phyloP scores from a whole-genome alignment of 2,888 invertebrate genomes.

The Ischnura elegans region DNA sequence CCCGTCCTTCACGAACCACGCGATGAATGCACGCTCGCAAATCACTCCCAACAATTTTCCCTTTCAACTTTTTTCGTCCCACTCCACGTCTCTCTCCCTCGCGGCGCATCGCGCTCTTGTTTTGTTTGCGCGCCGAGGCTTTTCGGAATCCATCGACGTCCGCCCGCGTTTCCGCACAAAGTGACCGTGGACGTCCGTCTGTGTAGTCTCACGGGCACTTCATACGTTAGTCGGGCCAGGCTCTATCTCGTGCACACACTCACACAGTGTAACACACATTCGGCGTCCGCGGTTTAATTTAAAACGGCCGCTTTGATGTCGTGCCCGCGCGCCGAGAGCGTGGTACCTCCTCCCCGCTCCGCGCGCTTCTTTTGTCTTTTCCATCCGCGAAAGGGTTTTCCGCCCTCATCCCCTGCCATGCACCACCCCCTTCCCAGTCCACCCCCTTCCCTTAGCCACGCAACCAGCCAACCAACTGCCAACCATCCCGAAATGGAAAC shows the following conservation, averaged over 20 bases:
- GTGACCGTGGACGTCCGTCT: not conserved
- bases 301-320: conserved; percentile 17
- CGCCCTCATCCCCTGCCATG: not conserved
- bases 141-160: not conserved
- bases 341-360: not conserved
- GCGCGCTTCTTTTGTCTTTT: not conserved
- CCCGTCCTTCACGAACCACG: not conserved
- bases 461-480: not conserved
- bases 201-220: not conserved
- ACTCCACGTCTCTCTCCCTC: not conserved
- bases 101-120: not conserved
- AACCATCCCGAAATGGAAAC: not conserved
- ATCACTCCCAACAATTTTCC: conserved; percentile 5
- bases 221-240: not conserved
- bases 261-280: too few species aligned
- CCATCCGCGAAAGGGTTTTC: not conserved
- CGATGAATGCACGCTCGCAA: not conserved
- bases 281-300: conserved; percentile 9
- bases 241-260: not conserved
- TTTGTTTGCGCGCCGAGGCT: not conserved
- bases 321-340: not conserved
- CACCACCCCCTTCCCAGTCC: not conserved
- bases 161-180: not conserved
- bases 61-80: not conserved
- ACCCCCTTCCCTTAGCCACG: too few species aligned